phyloP scores from a whole-genome alignment of 2,888 invertebrate genomes.

The Amblyjoppa fuscipennis region DNA sequence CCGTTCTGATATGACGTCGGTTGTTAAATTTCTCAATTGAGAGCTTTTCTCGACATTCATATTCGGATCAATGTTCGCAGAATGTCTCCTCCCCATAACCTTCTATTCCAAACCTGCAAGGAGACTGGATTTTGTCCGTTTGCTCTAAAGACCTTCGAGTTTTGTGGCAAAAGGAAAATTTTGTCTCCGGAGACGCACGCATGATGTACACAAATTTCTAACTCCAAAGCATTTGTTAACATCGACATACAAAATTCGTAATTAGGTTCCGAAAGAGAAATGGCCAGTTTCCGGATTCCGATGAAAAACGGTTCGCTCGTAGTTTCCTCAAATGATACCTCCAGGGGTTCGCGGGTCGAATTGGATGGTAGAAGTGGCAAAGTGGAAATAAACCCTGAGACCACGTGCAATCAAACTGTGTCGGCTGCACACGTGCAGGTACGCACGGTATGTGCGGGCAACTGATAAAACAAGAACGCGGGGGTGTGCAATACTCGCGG shows the following conservation, averaged over 20 bases:
- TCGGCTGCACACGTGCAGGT: constrained; percentile 17
- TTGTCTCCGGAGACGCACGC: too few species aligned
- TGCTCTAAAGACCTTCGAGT: too few species aligned
- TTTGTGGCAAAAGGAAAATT: too few species aligned
- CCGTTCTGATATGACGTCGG: too few species aligned
- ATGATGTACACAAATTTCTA: too few species aligned
- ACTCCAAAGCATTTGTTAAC: too few species aligned
- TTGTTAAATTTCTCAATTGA: too few species aligned
- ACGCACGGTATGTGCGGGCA: background rate
- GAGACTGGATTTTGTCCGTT: too few species aligned
- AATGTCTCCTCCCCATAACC: too few species aligned
- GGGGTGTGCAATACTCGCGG: constrained; percentile 28
- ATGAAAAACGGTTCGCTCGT: background rate
- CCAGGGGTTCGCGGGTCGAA: background rate
- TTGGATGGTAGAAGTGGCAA: constrained; percentile 3
- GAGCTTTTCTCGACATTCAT: too few species aligned
- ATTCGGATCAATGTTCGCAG: too few species aligned
- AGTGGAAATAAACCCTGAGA: background rate
- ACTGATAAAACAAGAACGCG: constrained; percentile 25
- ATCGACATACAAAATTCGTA: background rate
- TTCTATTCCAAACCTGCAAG: too few species aligned
- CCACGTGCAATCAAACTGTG: constrained; percentile 24
- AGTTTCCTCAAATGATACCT: background rate
- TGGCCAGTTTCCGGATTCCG: background rate
- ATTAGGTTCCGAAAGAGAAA: background rate